Conservation (phyloP, 2,888 invertebrate species). For the Eupithecia pulchellata region DNA sequence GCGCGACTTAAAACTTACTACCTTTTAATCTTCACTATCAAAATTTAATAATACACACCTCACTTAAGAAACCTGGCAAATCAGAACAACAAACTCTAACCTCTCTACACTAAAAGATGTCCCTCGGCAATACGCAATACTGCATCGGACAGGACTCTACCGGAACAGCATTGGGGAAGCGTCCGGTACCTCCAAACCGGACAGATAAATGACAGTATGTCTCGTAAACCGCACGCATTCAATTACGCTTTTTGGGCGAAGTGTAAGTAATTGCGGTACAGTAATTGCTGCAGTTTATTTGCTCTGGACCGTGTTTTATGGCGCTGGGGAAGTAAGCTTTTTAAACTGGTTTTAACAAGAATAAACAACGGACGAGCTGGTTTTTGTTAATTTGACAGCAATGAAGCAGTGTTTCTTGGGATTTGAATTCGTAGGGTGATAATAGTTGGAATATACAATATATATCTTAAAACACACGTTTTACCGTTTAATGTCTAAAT, state of each 20-base stretch:
- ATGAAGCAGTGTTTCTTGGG: too few relatives aligned
- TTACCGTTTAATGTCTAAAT: too few relatives aligned
- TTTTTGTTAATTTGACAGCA: neutral
- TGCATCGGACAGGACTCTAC: conserved; percentile 6
- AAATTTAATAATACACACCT: neutral
- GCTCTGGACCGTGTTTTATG: conserved; percentile 19
- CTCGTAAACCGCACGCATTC: conserved; percentile 65
- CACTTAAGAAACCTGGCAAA: neutral
- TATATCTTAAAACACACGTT: too few relatives aligned
- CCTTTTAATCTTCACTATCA: neutral
- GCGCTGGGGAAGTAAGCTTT: conserved; percentile 15
- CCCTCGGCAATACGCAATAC: conserved; percentile 14
- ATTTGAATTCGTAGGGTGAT: too few relatives aligned
- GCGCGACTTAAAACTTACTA: too few relatives aligned
- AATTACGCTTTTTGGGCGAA: conserved; percentile 54
- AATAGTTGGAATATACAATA: too few relatives aligned
- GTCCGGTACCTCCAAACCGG: conserved; percentile 41
- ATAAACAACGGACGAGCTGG: neutral
- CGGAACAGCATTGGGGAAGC: conserved; percentile 30
- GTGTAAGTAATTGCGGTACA: conserved; percentile 39
- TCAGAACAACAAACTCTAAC: neutral
- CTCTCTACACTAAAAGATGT: conserved; percentile 4
- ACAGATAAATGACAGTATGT: conserved; percentile 50
- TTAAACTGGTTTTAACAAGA: conserved; percentile 17
- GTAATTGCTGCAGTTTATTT: conserved; percentile 38